Conservation (phyloP, 2,797 vertebrate species). For the Lithobates pipiens region DNA sequence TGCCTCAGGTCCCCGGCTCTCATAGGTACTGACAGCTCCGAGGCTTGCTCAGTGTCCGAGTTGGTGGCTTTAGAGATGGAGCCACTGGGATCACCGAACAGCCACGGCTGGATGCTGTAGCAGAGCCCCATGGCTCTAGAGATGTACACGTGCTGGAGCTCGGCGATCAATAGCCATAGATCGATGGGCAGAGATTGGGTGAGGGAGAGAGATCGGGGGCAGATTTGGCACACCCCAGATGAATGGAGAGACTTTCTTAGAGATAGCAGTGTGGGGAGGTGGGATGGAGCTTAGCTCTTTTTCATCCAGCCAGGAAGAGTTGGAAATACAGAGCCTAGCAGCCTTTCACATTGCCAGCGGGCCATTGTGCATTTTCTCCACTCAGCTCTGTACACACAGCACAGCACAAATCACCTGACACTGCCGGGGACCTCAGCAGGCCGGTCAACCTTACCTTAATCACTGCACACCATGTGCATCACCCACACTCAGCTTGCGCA, state of each 20-base stretch:
- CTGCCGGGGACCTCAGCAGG: too few relatives aligned
- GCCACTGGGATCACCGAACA: slow-evolving; percentile 89
- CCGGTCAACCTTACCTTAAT: slow-evolving; percentile 78
- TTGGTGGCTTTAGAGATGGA: slow-evolving; percentile 75
- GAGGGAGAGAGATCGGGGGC: neutral
- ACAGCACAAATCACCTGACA: slow-evolving; percentile 8
- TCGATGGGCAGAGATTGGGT: too few relatives aligned
- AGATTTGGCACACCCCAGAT: slow-evolving; percentile 30
- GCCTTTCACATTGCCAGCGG: slow-evolving; percentile 83
- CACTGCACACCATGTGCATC: neutral
- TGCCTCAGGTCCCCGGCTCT: slow-evolving; percentile 75
- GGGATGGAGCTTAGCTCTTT: slow-evolving; percentile 70
- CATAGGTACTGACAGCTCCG: slow-evolving; percentile 73
- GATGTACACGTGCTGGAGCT: slow-evolving; percentile 22
- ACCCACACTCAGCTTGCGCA: too few relatives aligned
- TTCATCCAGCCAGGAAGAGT: slow-evolving; percentile 72
- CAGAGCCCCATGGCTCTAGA: slow-evolving; percentile 88
- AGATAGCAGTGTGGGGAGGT: neutral
- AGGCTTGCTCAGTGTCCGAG: slow-evolving; percentile 82
- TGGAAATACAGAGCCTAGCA: slow-evolving; percentile 75
- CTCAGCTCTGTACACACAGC: slow-evolving; percentile 68
- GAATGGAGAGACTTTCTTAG: neutral
- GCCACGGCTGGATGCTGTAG: slow-evolving; percentile 93
- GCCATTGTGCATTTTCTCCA: slow-evolving; percentile 86
- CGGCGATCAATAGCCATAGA: slow-evolving; percentile 23